A percentile compares a stretch with the other conserved stretches of the same genome.
Evolutionary conservation across 2,797 vertebrate species (phyloP).

Genomic region (Protonibea diacanthus): DNA sequence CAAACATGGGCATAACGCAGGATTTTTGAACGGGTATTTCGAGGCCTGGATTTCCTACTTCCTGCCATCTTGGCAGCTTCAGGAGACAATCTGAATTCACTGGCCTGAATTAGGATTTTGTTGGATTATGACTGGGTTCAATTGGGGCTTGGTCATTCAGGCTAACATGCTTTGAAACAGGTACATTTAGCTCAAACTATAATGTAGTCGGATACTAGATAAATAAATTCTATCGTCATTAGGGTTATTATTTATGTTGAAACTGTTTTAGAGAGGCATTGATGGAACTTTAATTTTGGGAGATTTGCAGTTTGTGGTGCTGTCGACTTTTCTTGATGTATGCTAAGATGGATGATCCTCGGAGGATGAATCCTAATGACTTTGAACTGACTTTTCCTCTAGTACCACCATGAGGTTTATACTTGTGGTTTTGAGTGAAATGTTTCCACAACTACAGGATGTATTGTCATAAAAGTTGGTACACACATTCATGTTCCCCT

Average conservation of each 20-base stretch:
- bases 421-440: too few species aligned
- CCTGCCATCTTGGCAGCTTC: constrained; percentile 27
- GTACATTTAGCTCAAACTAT: background rate
- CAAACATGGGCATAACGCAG: background rate
- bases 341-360: too few species aligned
- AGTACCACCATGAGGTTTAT: too few species aligned
- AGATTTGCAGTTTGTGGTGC: too few species aligned
- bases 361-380: too few species aligned
- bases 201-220: background rate
- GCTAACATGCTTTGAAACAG: background rate
- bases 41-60: background rate
- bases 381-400: too few species aligned
- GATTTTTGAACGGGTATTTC: background rate
- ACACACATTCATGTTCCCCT: background rate
- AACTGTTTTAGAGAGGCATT: background rate
- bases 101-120: constrained; percentile 15
- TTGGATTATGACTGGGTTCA: constrained; percentile 11
- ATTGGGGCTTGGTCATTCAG: background rate
- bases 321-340: background rate
- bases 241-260: background rate
- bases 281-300: background rate
- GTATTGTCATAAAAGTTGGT: background rate
- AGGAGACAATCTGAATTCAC: constrained; percentile 16
- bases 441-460: too few species aligned
- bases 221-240: background rate